These are phyloP conservation scores for Brachirus orientalis DNA, from an alignment of 2,113 vertebrate genomes.

Conservation along the genomic window DNA sequence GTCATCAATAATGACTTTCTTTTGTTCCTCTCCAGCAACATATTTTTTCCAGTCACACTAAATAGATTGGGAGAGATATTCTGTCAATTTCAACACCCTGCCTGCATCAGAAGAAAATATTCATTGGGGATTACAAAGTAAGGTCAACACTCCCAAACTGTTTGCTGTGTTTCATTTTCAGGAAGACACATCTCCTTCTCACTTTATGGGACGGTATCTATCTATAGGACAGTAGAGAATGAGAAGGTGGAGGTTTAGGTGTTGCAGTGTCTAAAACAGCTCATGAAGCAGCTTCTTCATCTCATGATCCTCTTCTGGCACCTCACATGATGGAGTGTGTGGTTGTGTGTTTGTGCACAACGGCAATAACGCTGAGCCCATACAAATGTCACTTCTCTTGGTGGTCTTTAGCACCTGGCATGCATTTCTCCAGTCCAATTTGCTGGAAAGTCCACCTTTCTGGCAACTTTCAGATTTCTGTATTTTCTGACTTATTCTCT, in stretches of 20 bases:
- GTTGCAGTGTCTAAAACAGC: conserved; percentile 21
- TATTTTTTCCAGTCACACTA: neutral
- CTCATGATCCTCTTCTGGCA: conserved; percentile 51
- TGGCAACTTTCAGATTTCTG: too few relatives aligned
- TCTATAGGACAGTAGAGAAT: conserved; percentile 37
- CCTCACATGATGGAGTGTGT: conserved; percentile 48
- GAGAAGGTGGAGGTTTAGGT: conserved; percentile 33
- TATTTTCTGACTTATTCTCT: too few relatives aligned
- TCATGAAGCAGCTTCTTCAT: conserved; percentile 63
- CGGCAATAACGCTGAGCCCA: conserved; percentile 39
- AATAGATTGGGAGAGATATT: conserved; percentile 16
- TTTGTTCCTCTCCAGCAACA: conserved; percentile 5
- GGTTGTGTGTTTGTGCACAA: conserved; percentile 12
- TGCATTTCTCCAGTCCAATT: conserved; percentile 7
- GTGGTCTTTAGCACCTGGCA: conserved; percentile 25
- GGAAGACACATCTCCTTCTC: conserved; percentile 43
- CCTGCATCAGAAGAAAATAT: conserved; percentile 31
- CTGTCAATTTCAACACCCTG: conserved; percentile 22
- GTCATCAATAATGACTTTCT: conserved; percentile 40
- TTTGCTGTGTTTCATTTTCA: conserved; percentile 73
- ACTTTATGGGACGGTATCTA: too few relatives aligned
- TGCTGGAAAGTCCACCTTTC: neutral
- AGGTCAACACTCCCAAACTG: conserved; percentile 65
- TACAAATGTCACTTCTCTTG: conserved; percentile 41
- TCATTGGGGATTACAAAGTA: conserved; percentile 59